Conservation (phyloP, 2,113 vertebrate species). For the Beaufortia kweichowensis region DNA sequence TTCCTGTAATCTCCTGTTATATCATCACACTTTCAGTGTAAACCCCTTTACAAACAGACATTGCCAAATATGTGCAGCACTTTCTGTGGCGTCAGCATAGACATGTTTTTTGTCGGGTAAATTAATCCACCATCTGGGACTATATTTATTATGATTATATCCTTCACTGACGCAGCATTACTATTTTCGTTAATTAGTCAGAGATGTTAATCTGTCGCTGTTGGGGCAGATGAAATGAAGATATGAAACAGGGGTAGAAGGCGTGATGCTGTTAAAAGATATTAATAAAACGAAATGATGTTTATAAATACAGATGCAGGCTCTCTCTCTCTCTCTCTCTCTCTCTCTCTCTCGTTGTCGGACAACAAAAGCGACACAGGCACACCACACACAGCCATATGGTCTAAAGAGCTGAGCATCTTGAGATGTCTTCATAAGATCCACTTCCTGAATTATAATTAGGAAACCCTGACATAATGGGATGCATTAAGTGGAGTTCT, state of each 20-base stretch:
- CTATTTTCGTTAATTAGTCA: conserved; percentile 45
- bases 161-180: conserved; percentile 64
- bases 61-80: no score
- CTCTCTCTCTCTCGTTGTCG: not conserved
- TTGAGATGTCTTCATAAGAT: not conserved
- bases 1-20: no score
- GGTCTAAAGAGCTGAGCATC: not conserved
- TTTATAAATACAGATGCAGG: not conserved
- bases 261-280: not conserved
- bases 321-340: not conserved
- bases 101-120: conserved; percentile 24
- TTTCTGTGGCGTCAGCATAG: not conserved
- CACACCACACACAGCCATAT: not conserved
- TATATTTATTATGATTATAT: conserved; percentile 58
- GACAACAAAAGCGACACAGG: not conserved
- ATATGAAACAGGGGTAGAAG: not conserved
- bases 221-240: not conserved
- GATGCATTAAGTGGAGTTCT: not conserved
- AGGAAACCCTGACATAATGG: not conserved
- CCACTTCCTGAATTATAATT: not conserved
- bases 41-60: not conserved
- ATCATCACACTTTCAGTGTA: not conserved
- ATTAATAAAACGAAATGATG: conserved; percentile 7
- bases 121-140: conserved; percentile 59
- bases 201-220: conserved; percentile 48